Evolutionary conservation across 2,113 vertebrate genomes (phyloP).

Genomic region (Talpa occidentalis): DNA sequence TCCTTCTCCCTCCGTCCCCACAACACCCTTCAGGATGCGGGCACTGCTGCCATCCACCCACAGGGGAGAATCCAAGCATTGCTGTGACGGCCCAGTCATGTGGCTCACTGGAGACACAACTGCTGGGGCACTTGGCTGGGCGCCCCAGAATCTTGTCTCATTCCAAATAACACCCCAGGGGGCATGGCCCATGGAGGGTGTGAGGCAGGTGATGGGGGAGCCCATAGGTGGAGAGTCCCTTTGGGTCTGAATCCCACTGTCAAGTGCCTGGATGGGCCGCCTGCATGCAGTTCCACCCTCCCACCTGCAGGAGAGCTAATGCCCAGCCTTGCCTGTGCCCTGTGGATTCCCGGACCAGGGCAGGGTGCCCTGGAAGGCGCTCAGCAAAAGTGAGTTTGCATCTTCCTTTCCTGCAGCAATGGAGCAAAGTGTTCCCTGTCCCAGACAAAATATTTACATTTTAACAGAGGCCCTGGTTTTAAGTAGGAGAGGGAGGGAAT

Average conservation of each 20-base stretch:
- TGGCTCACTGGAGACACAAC: background rate
- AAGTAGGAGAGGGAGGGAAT: background rate
- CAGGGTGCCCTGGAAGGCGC: background rate
- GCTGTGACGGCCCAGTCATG: background rate
- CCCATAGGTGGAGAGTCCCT: accelerated
- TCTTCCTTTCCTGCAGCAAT: background rate
- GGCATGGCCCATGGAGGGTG: accelerated
- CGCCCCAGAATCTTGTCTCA: background rate
- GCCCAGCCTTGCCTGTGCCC: background rate
- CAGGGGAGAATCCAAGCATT: background rate
- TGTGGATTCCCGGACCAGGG: accelerated
- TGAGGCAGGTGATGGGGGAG: background rate
- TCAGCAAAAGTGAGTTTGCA: background rate
- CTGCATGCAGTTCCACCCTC: background rate
- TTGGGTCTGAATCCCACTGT: background rate
- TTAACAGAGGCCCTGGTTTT: background rate
- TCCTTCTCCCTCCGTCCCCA: accelerated
- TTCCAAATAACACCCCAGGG: background rate
- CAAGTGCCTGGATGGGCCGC: background rate
- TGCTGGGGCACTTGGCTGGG: too few relatives aligned
- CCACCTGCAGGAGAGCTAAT: background rate
- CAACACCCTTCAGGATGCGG: accelerated
- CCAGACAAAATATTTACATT: constrained; percentile 50
- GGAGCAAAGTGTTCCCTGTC: background rate
- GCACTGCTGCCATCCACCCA: background rate